phyloP scores from a whole-genome alignment of 2,797 vertebrate genomes.

The Eremophila alpestris region DNA sequence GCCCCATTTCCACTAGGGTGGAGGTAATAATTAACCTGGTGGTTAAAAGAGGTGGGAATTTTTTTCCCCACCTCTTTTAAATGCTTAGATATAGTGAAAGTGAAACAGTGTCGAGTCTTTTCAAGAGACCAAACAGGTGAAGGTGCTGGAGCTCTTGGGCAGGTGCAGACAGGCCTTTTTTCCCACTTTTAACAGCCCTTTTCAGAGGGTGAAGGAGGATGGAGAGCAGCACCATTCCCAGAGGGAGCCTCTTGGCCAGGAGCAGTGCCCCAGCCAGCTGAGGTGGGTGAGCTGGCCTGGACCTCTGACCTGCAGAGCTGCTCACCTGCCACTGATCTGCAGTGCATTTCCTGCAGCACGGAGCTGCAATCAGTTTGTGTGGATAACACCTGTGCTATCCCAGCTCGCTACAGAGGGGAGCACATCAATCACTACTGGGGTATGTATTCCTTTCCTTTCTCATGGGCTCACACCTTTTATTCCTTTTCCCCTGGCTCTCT shows the following conservation, averaged over 20 bases:
- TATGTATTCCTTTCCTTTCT: neutral
- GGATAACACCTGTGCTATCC: neutral
- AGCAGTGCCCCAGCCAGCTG: neutral
- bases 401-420: accelerated
- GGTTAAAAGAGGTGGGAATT: too few species aligned
- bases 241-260: accelerated
- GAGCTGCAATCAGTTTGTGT: neutral
- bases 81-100: neutral
- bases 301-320: neutral
- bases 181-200: neutral
- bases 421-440: accelerated
- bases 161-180: neutral
- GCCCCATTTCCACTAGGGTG: accelerated
- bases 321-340: too few species aligned
- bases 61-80: neutral
- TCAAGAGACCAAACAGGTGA: neutral
- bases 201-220: neutral
- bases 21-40: slow-evolving; percentile 33
- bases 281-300: neutral
- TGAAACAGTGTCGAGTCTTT: neutral
- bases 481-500: neutral
- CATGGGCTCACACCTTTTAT: neutral
- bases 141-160: neutral
- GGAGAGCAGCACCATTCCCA: accelerated
- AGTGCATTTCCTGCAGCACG: accelerated